A percentile compares a stretch with the other conserved stretches of the same genome.
Conservation (phyloP, 2,113 vertebrate genomes). For the Lampris incognitus region DNA sequence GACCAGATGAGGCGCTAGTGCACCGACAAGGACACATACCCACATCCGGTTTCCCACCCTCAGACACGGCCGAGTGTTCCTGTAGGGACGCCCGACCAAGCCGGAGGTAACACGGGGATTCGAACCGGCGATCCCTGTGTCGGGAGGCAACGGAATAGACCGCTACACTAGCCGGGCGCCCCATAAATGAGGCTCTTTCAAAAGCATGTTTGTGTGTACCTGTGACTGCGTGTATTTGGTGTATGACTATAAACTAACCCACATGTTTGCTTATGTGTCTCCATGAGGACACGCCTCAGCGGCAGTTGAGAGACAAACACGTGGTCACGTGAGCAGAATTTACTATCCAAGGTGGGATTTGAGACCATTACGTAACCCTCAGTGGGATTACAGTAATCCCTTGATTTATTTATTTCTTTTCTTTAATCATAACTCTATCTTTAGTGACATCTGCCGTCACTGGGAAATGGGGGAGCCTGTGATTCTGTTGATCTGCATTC, state of each 20-base stretch:
- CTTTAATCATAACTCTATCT: conserved; percentile 64
- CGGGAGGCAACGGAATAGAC: too few species aligned
- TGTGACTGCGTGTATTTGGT: conserved; percentile 10
- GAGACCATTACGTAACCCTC: conserved; percentile 66
- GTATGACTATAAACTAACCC: neutral
- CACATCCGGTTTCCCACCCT: too few species aligned
- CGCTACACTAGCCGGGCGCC: too few species aligned
- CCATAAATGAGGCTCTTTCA: too few species aligned
- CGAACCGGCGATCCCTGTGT: too few species aligned
- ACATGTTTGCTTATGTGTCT: conserved; percentile 44
- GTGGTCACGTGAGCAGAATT: conserved; percentile 55
- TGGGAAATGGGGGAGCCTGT: conserved; percentile 2
- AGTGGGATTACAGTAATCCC: conserved; percentile 66
- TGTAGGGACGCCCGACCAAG: too few species aligned
- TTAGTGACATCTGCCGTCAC: conserved; percentile 41
- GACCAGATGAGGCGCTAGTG: too few species aligned
- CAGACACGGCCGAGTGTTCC: too few species aligned
- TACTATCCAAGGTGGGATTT: conserved; percentile 42
- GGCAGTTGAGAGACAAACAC: conserved; percentile 53
- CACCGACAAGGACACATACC: too few species aligned
- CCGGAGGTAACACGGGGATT: too few species aligned
- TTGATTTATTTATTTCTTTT: conserved; percentile 69
- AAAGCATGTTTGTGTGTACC: conserved; percentile 3
- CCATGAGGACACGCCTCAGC: conserved; percentile 47
- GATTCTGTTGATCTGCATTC: conserved; percentile 48